Evolutionary conservation across 2,888 invertebrate species (phyloP).

Genomic region (Spisula subtruncata): DNA sequence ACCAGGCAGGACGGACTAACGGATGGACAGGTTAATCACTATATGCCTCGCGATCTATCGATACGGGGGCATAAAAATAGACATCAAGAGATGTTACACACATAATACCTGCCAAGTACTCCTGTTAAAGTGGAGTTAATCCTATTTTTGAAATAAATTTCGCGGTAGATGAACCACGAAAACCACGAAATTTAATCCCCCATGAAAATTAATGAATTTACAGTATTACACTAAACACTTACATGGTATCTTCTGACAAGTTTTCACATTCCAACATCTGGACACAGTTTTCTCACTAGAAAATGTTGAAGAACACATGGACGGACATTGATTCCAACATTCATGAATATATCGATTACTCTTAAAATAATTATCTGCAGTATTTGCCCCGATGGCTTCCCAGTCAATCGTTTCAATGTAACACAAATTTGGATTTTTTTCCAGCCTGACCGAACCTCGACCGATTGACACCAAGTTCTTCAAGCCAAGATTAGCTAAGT

Average conservation of each 20-base stretch:
- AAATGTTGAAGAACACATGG: background rate
- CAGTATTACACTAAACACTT: background rate
- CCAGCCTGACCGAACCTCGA: background rate
- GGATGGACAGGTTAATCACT: too few species aligned
- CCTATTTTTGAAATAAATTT: too few species aligned
- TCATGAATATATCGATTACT: background rate
- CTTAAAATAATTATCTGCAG: constrained; percentile 2
- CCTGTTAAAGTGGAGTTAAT: too few species aligned
- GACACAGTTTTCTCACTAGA: background rate
- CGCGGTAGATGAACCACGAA: too few species aligned
- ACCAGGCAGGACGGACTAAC: too few species aligned
- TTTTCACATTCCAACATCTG: background rate
- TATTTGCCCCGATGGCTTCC: background rate
- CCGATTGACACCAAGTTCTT: constrained; percentile 3
- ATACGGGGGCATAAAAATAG: too few species aligned
- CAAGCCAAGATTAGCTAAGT: background rate
- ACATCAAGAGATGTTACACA: too few species aligned
- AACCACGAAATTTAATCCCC: too few species aligned
- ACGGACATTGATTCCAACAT: constrained; percentile 18
- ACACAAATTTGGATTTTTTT: constrained; percentile 9
- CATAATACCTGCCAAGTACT: too few species aligned
- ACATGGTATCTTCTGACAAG: background rate
- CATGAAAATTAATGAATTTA: too few species aligned
- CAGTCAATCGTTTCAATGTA: constrained; percentile 6
- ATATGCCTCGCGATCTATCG: too few species aligned